Evolutionary conservation across 2,888 invertebrate genomes (phyloP), one percentile per base, ranked within the genome.

Genomic region (Melanostoma scalare): DNA sequence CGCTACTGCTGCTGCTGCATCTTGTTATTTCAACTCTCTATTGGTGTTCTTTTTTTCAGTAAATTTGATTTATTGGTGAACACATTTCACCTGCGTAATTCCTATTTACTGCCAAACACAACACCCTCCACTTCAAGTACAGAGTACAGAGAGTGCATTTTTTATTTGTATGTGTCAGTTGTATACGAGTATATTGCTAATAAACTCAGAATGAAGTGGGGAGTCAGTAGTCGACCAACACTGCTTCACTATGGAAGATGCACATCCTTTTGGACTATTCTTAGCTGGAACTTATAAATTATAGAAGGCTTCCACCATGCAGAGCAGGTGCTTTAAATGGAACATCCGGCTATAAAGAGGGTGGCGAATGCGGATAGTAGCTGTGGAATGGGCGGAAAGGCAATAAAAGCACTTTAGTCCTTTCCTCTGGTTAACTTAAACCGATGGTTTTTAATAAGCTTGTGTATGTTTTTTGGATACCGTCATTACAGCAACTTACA

Each of bases 71-170:
- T 84, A 84, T 71, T 60, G 67, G 65, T 6, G 60, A 55, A 79
- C 65, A 75, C 78, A 79, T 69, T 84, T 78, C 60, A 84, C 71
- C 74, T 74, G 71, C 74, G 84, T 84, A 84, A 84, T 84, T 84
- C 79, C 74, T 84, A 79, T 84, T 84, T 84, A 84, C 71, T 84
- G 79, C 65, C 58, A 46, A 50, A 50, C 48, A 35, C 53, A 46
- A 20, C 20, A 20, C 20, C 20, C 20, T 20, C 20, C 10, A 35
- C 56, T 38, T 33, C 10, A 46, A 30, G 36, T 35, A 30, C 6
- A 53, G 33, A 53, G 33, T n/a, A 35, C 40, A 9, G 33, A 65
- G 33, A 58, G 65, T 81, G 67, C 77, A 68, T 68, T 68, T 52
- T 36, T 6, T 44, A 6, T 4, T 73, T 2, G 55, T 55, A 3